These are phyloP conservation scores for Oryzaephilus surinamensis DNA, from an alignment of 1,140 invertebrate species.

Conservation along the genomic window DNA sequence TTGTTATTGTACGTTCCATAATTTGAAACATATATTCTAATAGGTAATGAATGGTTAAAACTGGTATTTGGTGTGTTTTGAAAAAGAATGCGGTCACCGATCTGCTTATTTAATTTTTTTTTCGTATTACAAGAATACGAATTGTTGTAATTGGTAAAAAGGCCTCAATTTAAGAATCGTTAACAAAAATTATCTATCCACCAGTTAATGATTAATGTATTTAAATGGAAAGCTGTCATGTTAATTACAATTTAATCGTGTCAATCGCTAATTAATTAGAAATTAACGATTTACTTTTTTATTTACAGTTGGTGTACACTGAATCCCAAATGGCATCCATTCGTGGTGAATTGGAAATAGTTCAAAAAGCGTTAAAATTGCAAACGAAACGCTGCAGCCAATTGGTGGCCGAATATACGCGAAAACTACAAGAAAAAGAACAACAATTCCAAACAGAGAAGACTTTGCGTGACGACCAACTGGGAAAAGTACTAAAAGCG, in stretches of 20 bases:
- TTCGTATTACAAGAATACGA: too few relatives aligned
- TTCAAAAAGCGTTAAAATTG: constrained; percentile 50
- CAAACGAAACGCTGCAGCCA: constrained; percentile 48
- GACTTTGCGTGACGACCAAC: constrained; percentile 51
- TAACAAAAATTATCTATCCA: background rate
- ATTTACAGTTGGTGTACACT: constrained; percentile 48
- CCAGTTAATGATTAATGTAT: background rate
- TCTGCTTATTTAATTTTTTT: too few relatives aligned
- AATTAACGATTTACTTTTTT: constrained; percentile 16
- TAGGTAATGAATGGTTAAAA: too few relatives aligned
- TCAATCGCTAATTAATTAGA: background rate
- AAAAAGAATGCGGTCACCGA: too few relatives aligned
- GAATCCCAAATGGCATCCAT: constrained; percentile 43
- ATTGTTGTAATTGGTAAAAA: too few relatives aligned
- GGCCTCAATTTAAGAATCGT: too few relatives aligned
- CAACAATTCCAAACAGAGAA: constrained; percentile 48
- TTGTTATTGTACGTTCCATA: too few relatives aligned
- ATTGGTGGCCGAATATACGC: constrained; percentile 46
- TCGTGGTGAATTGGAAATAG: constrained; percentile 46
- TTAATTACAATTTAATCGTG: background rate
- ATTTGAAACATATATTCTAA: too few relatives aligned
- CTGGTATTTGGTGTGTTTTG: too few relatives aligned
- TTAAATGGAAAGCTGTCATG: background rate
- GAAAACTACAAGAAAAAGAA: constrained; percentile 49
- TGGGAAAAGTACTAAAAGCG: constrained; percentile 54